Conservation (phyloP, 2,888 invertebrate species). For the Lomographa bimaculata region DNA sequence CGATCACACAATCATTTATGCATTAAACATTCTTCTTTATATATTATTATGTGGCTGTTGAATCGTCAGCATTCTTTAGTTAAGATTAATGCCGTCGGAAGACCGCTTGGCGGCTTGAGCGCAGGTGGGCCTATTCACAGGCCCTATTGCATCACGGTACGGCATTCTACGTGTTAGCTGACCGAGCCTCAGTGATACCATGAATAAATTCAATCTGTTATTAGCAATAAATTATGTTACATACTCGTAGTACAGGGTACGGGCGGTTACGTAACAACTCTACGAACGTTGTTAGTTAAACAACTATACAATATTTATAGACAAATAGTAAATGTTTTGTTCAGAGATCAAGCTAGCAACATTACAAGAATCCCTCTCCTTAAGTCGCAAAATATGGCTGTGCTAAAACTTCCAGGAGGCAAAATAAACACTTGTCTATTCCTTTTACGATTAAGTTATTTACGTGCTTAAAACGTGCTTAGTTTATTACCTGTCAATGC, state of each 20-base stretch:
- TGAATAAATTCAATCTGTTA: conserved; percentile 28
- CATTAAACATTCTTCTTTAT: no score
- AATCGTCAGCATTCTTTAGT: conserved; percentile 56
- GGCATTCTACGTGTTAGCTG: conserved; percentile 50
- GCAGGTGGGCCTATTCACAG: conserved; percentile 51
- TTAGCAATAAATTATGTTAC: conserved; percentile 22
- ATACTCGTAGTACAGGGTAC: conserved; percentile 4
- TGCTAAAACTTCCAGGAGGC: conserved; percentile 21
- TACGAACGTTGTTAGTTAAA: no score
- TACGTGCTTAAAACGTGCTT: conserved; percentile 25
- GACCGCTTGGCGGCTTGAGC: conserved; percentile 72
- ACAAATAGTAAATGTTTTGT: no score
- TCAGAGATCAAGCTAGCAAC: no score
- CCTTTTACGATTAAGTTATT: conserved; percentile 34
- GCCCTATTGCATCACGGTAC: conserved; percentile 58
- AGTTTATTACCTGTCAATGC: conserved; percentile 23
- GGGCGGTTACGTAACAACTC: conserved; percentile 9
- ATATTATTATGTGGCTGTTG: conserved; percentile 36
- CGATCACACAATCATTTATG: no score
- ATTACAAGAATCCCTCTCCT: no score
- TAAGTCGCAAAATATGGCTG: conserved; percentile 12
- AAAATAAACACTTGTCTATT: conserved; percentile 19
- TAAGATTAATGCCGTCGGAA: conserved; percentile 38
- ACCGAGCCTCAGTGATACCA: conserved; percentile 21
- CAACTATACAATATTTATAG: no score